Evolutionary conservation across 2,888 invertebrate species (phyloP), one percentile per base, ranked within the genome.

Genomic region (Ryuthela nishihirai): DNA sequence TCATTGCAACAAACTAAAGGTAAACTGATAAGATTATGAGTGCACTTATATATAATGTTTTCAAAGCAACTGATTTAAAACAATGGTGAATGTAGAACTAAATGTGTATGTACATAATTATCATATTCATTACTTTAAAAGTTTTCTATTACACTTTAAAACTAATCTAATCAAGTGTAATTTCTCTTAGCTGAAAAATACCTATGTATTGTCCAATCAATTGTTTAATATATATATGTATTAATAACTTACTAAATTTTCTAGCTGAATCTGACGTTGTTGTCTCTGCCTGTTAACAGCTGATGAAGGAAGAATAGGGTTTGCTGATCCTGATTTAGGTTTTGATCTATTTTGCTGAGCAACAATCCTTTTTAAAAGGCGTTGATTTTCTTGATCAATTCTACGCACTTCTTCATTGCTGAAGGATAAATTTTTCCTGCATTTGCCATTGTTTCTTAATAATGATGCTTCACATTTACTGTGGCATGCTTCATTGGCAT

Each of bases 251-350:
- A 80, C 80, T 75, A 76, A 69, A 68, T 80, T 80, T 59, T 79
- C 79, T 58, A 72, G 70, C 61, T 79, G 77, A 63, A 80, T 79
- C 65, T 74, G 73, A 50, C 71, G 72, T 59, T 79, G 79, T 20
- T 77, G 72, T 60, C 71, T 74, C 50, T 70, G 73, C 39, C 80
- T 71, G 65, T 79, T 79, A 36, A 80, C 74, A 12, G 78, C 77
- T 26, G 79, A 78, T 15, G 63, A 50, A 21, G 63, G 29, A 5
- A 45, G 17, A 21, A 41, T 35, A n/a, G 21, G 38, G 10, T 29
- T 24, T 5, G 23, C 5, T 24, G 44, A 32, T 38, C 15, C 5
- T 32, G 9, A 2, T 7, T 20, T 25, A 7, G 48, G 17, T 35
- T 52, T 54, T 17, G 40, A n/a, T 35, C 63, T 17, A 26, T 54